A percentile compares a stretch with the other conserved stretches of the same genome.
These are phyloP conservation scores for Brachionus rubens DNA, from an alignment of 1,140 invertebrate genomes.

Conservation along the genomic window DNA sequence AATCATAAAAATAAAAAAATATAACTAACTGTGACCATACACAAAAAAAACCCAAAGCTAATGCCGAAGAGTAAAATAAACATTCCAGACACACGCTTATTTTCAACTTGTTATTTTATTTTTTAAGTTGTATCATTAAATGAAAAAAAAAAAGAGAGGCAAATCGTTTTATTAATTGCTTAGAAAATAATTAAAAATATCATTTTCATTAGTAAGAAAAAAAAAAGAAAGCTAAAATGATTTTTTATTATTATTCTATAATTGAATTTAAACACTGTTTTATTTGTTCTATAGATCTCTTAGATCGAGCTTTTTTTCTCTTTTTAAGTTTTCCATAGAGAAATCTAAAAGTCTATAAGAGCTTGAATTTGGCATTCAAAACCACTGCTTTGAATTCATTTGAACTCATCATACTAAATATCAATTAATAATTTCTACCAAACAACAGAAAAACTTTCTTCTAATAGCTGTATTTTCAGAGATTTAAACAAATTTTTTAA, in stretches of 20 bases:
- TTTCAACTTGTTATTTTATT: no score
- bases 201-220: conserved; percentile 20
- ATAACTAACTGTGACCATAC: conserved; percentile 19
- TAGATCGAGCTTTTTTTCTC: not conserved
- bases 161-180: conserved; percentile 34
- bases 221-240: not conserved
- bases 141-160: not conserved
- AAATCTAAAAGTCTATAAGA: conserved; percentile 23
- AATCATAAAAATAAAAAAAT: not conserved
- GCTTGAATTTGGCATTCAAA: not conserved
- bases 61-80: conserved; percentile 33
- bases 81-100: not conserved
- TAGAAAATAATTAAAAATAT: conserved; percentile 37
- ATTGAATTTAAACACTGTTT: conserved; percentile 22
- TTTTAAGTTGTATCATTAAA: no score
- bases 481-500: conserved; percentile 1
- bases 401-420: no score
- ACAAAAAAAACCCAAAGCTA: no score
- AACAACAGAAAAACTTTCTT: no score
- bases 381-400: no score
- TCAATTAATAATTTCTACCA: no score
- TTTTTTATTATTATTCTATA: not conserved
- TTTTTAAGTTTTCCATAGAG: conserved; percentile 14
- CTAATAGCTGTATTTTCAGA: no score
- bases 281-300: not conserved